phyloP scores from a whole-genome alignment of 2,113 vertebrate species.

The Balaenoptera acutorostrata region DNA sequence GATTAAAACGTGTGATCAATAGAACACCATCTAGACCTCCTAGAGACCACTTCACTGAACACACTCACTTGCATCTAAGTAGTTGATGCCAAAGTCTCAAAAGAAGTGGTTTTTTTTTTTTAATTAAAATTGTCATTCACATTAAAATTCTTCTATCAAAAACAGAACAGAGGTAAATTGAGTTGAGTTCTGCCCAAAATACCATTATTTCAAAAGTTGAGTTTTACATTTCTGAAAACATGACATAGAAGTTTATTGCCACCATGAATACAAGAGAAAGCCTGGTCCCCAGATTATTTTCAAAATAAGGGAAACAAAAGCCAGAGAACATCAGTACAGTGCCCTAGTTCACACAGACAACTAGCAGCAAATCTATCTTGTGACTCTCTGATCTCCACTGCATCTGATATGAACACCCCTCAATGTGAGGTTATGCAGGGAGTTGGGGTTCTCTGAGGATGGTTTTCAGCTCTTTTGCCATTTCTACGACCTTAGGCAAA shows the following conservation, averaged over 20 bases:
- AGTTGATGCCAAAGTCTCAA: not conserved
- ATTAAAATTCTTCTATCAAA: constrained; percentile 20
- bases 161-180: constrained; percentile 26
- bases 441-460: not conserved
- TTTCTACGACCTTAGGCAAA: constrained; percentile 15
- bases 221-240: not conserved
- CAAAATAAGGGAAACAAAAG: not conserved
- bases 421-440: not conserved
- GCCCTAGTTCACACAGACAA: not conserved
- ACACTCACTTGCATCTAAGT: not conserved
- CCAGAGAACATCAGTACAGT: not conserved
- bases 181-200: not conserved
- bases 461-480: not conserved
- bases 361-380: not conserved
- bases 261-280: not conserved
- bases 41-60: not conserved
- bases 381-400: rapidly evolving
- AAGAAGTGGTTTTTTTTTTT: not conserved
- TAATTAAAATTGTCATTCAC: not conserved
- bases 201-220: constrained; percentile 26
- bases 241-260: not conserved
- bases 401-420: not conserved
- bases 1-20: not conserved
- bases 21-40: not conserved
- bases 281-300: not conserved